Evolutionary conservation across 2,888 invertebrate species (phyloP).

Genomic region (Dicyrtomina minuta): DNA sequence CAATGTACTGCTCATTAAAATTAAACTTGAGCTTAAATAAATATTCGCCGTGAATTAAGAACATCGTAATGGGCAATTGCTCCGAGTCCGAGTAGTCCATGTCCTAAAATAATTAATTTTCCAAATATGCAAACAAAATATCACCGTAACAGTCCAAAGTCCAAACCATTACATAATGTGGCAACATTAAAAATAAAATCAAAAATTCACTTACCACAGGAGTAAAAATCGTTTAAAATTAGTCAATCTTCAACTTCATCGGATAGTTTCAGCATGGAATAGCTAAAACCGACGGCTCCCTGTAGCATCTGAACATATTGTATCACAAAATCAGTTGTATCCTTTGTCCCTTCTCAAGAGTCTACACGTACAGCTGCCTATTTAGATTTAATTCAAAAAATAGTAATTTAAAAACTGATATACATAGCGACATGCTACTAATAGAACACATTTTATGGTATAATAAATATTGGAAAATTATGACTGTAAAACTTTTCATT

Average conservation of each 20-base stretch:
- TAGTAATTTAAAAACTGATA: no score
- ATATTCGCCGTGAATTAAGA: constrained; percentile 26
- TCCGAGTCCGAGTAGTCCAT: background rate
- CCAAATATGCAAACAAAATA: background rate
- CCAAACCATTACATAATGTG: background rate
- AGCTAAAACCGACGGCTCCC: no score
- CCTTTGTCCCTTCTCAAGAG: constrained; percentile 8
- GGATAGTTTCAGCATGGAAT: background rate
- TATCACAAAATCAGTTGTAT: background rate
- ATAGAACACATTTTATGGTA: background rate
- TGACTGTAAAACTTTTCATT: background rate
- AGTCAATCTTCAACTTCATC: constrained; percentile 16
- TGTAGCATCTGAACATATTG: background rate
- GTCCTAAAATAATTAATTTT: background rate
- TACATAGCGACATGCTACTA: no score
- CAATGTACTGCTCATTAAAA: constrained; percentile 21
- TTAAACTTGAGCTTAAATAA: constrained; percentile 3
- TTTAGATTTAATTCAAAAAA: no score
- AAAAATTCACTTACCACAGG: background rate
- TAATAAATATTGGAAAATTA: background rate
- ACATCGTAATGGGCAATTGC: constrained; percentile 18
- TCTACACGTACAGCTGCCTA: constrained; percentile 1
- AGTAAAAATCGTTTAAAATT: constrained; percentile 24
- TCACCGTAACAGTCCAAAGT: background rate
- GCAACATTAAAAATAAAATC: no score